Conservation (phyloP, 2,113 vertebrate species). For the Vimba vimba region DNA sequence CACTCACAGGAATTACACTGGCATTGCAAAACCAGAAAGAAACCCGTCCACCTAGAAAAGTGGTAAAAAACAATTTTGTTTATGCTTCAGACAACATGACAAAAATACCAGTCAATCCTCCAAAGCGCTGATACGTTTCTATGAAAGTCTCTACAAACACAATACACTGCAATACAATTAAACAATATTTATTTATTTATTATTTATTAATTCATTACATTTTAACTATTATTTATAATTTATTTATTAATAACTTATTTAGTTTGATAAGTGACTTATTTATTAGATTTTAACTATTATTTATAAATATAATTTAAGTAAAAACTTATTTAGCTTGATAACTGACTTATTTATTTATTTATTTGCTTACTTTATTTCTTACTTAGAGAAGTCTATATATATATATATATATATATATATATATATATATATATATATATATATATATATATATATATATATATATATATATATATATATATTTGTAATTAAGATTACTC, state of each 20-base stretch:
- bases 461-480: not conserved
- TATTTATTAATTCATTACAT: not conserved
- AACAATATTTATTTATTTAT: not conserved
- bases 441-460: not conserved
- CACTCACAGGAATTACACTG: not conserved
- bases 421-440: not conserved
- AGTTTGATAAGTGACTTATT: too few relatives aligned
- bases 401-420: not conserved
- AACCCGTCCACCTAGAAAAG: not conserved
- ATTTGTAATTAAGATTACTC: not conserved
- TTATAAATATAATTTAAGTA: too few relatives aligned
- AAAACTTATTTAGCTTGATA: too few relatives aligned
- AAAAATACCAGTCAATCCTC: not conserved
- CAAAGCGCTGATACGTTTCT: not conserved
- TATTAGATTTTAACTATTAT: too few relatives aligned
- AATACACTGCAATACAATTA: too few relatives aligned
- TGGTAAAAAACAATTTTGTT: not conserved
- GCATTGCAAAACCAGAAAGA: not conserved
- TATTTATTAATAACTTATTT: too few relatives aligned
- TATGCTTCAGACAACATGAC: not conserved
- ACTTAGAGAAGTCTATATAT: not conserved
- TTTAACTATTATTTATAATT: not conserved
- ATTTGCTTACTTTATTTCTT: too few relatives aligned
- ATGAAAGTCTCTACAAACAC: not conserved
- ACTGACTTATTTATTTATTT: too few relatives aligned